A percentile compares a stretch with the other conserved stretches of the same genome.
Evolutionary conservation across 1,140 invertebrate genomes (phyloP).

Genomic region (Drosophila littoralis): DNA sequence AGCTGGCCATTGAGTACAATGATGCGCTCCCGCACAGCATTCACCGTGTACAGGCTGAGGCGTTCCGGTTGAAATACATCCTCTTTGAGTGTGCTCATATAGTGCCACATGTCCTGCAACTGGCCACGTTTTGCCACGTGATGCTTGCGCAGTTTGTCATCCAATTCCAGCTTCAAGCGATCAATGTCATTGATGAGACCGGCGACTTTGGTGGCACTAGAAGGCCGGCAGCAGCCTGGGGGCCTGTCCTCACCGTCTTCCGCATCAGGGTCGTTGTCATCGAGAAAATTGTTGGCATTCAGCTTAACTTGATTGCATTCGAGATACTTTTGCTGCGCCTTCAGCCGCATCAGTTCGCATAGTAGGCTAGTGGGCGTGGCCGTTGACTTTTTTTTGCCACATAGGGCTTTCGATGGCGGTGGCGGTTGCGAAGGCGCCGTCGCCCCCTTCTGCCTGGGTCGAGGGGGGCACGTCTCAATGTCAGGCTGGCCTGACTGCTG

Average conservation of each 20-base stretch:
- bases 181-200: constrained; percentile 68
- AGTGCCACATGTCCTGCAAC: constrained; percentile 70
- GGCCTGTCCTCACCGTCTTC: constrained; percentile 1
- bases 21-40: constrained; percentile 64
- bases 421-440: constrained; percentile 55
- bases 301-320: constrained; percentile 78
- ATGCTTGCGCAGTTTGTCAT: constrained; percentile 50
- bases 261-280: constrained; percentile 27
- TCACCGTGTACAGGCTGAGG: constrained; percentile 60
- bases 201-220: constrained; percentile 45
- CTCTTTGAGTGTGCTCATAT: constrained; percentile 59
- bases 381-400: constrained; percentile 26
- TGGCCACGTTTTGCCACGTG: constrained; percentile 46
- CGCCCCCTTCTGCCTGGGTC: neutral
- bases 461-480: constrained; percentile 1
- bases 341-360: constrained; percentile 77
- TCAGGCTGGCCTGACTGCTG: neutral
- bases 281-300: constrained; percentile 60
- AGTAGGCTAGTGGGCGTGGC: constrained; percentile 67
- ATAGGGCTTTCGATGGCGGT: no score
- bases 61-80: constrained; percentile 68
- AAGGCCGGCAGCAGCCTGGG: constrained; percentile 16
- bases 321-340: constrained; percentile 83
- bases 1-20: constrained; percentile 62
- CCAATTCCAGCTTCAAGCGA: constrained; percentile 49